These are phyloP conservation scores for Sinhomidia bicolor DNA, from an alignment of 2,888 invertebrate species.

Conservation along the genomic window DNA sequence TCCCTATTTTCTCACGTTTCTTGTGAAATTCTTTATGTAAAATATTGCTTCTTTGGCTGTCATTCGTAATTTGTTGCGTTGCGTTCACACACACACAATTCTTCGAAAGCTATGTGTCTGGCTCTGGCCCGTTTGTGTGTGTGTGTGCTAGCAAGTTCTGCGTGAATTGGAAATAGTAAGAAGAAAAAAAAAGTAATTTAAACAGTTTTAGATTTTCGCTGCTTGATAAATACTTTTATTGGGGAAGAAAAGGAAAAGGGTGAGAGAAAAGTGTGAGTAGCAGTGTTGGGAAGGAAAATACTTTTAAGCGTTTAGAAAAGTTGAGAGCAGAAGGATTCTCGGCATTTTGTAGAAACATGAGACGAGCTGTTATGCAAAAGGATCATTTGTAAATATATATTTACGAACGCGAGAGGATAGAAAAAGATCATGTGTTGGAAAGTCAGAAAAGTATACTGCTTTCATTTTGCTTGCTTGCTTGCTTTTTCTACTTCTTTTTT, in stretches of 20 bases:
- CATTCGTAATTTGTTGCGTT: slow-evolving; percentile 32
- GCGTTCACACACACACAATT: not conserved
- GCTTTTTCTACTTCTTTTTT: not conserved
- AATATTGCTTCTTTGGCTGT: slow-evolving; percentile 17
- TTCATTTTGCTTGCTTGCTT: not conserved
- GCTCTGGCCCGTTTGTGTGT: too few species aligned
- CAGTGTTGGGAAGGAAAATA: too few species aligned
- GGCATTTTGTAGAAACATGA: not conserved
- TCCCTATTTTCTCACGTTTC: not conserved
- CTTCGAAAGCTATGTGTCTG: too few species aligned
- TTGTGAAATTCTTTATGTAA: slow-evolving; percentile 24
- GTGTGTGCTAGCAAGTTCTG: not conserved
- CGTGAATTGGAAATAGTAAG: not conserved
- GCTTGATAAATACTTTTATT: slow-evolving; percentile 5
- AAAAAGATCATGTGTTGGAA: not conserved
- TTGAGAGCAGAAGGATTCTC: not conserved
- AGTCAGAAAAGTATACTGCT: too few species aligned
- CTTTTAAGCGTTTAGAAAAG: too few species aligned
- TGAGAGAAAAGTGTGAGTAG: too few species aligned
- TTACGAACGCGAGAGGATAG: not conserved
- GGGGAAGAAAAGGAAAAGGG: not conserved
- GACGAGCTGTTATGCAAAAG: not conserved
- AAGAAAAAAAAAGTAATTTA: slow-evolving; percentile 34
- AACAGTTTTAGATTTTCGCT: slow-evolving; percentile 10
- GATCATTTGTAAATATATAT: too few species aligned